Conservation (phyloP, 2,113 vertebrate genomes). For the Ivindomyrus marchei region DNA sequence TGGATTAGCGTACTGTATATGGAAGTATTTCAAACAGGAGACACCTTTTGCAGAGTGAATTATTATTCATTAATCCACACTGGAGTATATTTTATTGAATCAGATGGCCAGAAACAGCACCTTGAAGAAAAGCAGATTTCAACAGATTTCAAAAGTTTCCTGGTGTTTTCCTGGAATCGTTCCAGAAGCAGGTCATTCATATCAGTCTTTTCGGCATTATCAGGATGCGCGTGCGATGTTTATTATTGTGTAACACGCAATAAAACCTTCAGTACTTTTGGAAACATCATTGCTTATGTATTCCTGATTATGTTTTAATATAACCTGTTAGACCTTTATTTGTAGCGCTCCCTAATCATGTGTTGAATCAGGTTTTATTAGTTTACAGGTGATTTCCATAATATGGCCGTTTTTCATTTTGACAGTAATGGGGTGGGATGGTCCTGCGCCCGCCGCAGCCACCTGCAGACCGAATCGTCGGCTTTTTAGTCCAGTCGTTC, state of each 20-base stretch:
- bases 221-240: not conserved
- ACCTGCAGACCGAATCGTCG: not conserved
- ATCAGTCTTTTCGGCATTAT: not conserved
- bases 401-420: not conserved
- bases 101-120: not conserved
- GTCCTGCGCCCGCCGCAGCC: not conserved
- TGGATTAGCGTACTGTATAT: not conserved
- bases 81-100: not conserved
- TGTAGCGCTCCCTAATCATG: not conserved
- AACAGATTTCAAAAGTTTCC: not conserved
- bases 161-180: not conserved
- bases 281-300: not conserved
- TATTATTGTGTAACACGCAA: not conserved
- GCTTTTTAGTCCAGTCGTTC: not conserved
- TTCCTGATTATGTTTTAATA: constrained; percentile 5
- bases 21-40: not conserved
- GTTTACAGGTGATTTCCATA: not conserved
- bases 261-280: not conserved
- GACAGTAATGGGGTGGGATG: not conserved
- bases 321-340: constrained; percentile 2
- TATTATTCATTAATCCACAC: not conserved
- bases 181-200: not conserved
- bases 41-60: not conserved
- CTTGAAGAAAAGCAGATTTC: not conserved
- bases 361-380: constrained; percentile 2